Evolutionary conservation across 1,140 invertebrate species (phyloP), one percentile per base, ranked within the genome.

Genomic region (Littorina saxatilis): DNA sequence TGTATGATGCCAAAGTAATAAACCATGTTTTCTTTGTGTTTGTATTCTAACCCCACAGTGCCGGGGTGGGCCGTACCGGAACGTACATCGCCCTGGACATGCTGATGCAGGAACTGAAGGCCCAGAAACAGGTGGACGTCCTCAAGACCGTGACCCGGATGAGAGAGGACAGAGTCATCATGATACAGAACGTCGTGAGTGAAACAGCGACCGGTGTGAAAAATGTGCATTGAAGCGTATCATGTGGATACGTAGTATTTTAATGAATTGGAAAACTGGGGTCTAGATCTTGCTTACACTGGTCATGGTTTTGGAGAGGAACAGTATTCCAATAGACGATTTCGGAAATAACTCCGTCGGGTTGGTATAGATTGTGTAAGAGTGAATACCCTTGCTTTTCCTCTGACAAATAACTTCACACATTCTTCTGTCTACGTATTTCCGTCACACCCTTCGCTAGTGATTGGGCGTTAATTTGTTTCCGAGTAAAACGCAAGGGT

Each of bases 151-250:
- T 43, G 13, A 39, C 3, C 7, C 39, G n/a, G 39, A 39, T 73
- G 70, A 32, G 70, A 7, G n/a, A 73, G 40, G 70, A 73, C 35
- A 35, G 70, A 9, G 37, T 39, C 37, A 73, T 73, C 39, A 73
- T 73, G 70, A 43, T 73, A 15, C 70, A 73, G 40, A 43, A 35
- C 40, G 37, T 73, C 37, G 70, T 73, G n/a, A 15, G 70, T n/a
- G n/a, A n/a, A n/a, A n/a, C n/a, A n/a, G n/a, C n/a, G n/a, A n/a
- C n/a, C n/a, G n/a, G n/a, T 1, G 27, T n/a, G 27, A 58, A n/a
- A 58, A 58, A 58, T 58, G n/a, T n/a, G n/a, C n/a, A 58, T 17
- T 58, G 27, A 58, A 58, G 1, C 52, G 17, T 58, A 58, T n/a
- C n/a, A n/a, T n/a, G 27, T 20, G 17, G 27, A 58, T 1, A 0